Conservation (phyloP, 2,797 vertebrate species). For the Heterohyrax brucei region DNA sequence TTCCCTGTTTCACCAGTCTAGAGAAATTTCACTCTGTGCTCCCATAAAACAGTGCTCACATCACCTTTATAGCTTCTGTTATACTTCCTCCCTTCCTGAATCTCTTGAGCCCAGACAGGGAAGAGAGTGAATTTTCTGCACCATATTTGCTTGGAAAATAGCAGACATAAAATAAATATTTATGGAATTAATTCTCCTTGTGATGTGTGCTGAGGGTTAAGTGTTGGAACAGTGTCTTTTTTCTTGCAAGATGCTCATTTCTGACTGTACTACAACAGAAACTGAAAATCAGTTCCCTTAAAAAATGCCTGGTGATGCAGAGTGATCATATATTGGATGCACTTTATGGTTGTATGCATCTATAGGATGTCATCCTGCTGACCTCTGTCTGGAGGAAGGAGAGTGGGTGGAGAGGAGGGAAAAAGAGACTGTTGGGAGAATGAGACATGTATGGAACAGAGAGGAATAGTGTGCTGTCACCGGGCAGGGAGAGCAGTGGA, state of each 20-base stretch:
- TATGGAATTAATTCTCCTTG: conserved; percentile 59
- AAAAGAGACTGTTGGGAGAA: too few relatives aligned
- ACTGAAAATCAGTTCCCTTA: background rate
- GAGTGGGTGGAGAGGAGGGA: too few relatives aligned
- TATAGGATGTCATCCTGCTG: too few relatives aligned
- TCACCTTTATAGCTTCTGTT: background rate
- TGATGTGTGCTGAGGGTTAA: background rate
- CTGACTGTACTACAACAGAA: conserved; percentile 31
- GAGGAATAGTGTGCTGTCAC: too few relatives aligned
- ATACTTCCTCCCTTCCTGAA: background rate
- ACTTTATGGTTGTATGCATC: too few relatives aligned
- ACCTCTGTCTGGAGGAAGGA: too few relatives aligned
- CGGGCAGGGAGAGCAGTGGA: too few relatives aligned
- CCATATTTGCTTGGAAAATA: conserved; percentile 2
- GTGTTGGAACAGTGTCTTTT: background rate
- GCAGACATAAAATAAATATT: conserved; percentile 48
- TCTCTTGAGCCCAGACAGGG: background rate
- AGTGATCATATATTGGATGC: too few relatives aligned
- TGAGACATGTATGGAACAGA: too few relatives aligned
- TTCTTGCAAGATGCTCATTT: background rate
- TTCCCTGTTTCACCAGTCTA: background rate
- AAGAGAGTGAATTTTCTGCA: background rate
- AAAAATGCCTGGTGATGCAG: background rate
- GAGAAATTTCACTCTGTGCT: conserved; percentile 28
- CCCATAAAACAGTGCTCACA: background rate